phyloP scores from a whole-genome alignment of 2,888 invertebrate genomes.

The Metalampra italica region DNA sequence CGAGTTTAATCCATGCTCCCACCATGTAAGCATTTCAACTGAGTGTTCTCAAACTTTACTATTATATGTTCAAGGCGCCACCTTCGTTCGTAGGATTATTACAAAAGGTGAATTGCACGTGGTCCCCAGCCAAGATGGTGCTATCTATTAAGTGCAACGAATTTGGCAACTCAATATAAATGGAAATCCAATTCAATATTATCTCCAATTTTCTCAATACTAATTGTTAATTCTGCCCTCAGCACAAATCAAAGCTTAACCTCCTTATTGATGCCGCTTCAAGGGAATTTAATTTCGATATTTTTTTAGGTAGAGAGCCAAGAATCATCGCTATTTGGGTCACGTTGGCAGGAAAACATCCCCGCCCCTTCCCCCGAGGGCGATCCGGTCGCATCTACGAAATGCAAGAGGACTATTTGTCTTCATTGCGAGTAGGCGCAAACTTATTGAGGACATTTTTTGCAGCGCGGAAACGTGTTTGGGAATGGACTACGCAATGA shows the following conservation, averaged over 20 bases:
- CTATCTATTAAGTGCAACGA: no score
- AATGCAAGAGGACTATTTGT: conserved; percentile 18
- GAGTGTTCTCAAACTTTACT: no score
- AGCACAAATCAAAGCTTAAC: conserved; percentile 10
- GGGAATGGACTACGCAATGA: conserved; percentile 3
- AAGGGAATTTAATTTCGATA: conserved; percentile 29
- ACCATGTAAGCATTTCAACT: no score
- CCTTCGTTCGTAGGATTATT: no score
- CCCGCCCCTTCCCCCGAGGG: not conserved
- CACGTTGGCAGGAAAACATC: conserved; percentile 15
- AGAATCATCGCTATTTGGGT: conserved; percentile 18
- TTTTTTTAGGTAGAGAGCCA: conserved; percentile 22
- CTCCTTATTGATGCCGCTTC: conserved; percentile 8
- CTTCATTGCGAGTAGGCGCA: conserved; percentile 18
- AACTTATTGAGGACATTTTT: conserved; percentile 11
- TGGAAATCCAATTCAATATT: not conserved
- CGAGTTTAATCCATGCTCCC: no score
- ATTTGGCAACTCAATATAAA: no score
- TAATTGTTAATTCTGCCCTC: conserved; percentile 4
- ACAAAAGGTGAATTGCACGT: no score
- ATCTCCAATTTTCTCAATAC: not conserved
- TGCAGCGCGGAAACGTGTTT: conserved; percentile 4
- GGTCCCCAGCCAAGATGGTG: no score
- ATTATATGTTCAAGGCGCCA: no score
- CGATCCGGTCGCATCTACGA: conserved; percentile 4